Evolutionary conservation across 2,888 invertebrate genomes (phyloP).

Genomic region (Eupeodes luniger): DNA sequence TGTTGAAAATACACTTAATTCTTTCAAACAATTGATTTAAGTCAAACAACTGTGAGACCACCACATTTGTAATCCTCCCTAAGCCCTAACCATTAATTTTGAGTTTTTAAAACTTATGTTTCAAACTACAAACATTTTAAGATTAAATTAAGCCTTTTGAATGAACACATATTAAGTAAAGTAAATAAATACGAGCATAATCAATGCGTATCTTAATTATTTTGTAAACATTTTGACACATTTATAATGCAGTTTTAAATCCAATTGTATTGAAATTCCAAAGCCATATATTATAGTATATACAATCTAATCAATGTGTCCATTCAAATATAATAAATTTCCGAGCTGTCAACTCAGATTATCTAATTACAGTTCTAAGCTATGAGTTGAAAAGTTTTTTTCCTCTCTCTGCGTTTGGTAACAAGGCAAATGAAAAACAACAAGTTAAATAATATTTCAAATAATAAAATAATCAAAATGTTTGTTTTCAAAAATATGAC

Average conservation of each 20-base stretch:
- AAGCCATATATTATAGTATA: background rate
- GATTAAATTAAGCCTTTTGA: constrained; percentile 3
- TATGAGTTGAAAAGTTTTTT: background rate
- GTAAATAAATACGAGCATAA: background rate
- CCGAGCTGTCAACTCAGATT: background rate
- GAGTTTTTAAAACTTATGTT: background rate
- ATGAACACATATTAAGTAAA: background rate
- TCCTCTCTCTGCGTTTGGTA: background rate
- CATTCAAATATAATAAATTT: constrained; percentile 10
- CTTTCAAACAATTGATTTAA: too few relatives aligned
- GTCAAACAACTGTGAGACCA: background rate
- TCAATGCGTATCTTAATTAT: background rate
- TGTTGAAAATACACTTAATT: too few relatives aligned
- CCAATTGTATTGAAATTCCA: background rate
- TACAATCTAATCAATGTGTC: constrained; percentile 10
- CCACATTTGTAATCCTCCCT: background rate
- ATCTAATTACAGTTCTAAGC: constrained; percentile 16
- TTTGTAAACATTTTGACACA: constrained; percentile 4
- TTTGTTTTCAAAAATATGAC: background rate
- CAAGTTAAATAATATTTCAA: background rate
- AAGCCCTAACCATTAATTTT: background rate
- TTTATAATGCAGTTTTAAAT: background rate
- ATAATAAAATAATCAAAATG: background rate
- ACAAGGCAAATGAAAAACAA: background rate
- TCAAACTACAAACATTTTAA: background rate